Conservation (phyloP, 2,888 invertebrate genomes). For the Ormyrus thymus region DNA sequence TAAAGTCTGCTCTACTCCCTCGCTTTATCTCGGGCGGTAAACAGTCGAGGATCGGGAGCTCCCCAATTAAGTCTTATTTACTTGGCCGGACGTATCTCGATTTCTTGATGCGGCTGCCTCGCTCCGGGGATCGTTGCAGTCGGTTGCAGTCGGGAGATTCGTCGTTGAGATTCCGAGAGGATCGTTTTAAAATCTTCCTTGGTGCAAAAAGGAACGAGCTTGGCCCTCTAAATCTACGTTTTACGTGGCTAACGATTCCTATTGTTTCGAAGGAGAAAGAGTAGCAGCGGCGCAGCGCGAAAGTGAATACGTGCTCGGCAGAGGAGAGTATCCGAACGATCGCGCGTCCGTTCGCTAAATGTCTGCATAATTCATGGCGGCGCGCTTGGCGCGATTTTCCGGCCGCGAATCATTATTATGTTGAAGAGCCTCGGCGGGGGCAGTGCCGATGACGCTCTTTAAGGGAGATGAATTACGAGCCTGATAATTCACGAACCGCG, state of each 20-base stretch:
- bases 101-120: conserved; percentile 12
- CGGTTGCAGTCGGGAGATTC: conserved; percentile 13
- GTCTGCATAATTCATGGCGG: conserved; percentile 57
- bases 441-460: conserved; percentile 57
- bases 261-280: too few relatives aligned
- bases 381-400: conserved; percentile 27
- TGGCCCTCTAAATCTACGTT: too few relatives aligned
- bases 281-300: background rate
- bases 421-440: background rate
- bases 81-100: conserved; percentile 44
- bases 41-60: conserved; percentile 54
- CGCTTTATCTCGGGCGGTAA: background rate
- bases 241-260: too few relatives aligned
- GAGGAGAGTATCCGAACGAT: background rate
- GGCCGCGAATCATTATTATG: conserved; percentile 53
- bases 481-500: conserved; percentile 31
- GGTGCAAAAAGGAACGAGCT: too few relatives aligned
- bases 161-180: background rate
- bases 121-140: background rate
- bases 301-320: too few relatives aligned
- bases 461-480: conserved; percentile 54
- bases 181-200: too few relatives aligned
- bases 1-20: background rate
- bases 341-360: conserved; percentile 38
- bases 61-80: conserved; percentile 58